Percentiles rank a stretch among this genome's conserved stretches.
Conservation (phyloP, 2,113 vertebrate species). For the Oenanthe oenanthe region DNA sequence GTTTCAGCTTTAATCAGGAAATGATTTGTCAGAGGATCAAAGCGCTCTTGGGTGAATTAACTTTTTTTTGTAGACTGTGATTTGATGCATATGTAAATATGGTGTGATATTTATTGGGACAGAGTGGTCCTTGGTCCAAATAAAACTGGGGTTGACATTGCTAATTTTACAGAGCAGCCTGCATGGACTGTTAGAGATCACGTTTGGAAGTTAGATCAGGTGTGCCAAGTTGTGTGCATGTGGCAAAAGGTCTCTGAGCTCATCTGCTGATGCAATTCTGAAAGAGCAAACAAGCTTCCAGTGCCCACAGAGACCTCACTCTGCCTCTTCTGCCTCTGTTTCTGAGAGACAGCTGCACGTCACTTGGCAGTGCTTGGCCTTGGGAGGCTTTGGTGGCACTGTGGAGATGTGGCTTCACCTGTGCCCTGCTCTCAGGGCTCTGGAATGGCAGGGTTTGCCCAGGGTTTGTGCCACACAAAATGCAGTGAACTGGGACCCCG, state of each 20-base stretch:
- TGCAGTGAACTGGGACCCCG: background rate
- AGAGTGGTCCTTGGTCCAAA: background rate
- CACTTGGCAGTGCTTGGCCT: background rate
- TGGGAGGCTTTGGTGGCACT: background rate
- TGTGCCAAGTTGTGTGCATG: background rate
- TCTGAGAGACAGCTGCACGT: background rate
- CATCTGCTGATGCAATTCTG: background rate
- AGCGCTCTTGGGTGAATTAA: slow-evolving; percentile 64
- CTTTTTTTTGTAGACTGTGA: slow-evolving; percentile 49
- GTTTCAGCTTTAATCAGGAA: slow-evolving; percentile 75
- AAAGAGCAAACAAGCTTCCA: background rate
- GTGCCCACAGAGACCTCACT: background rate
- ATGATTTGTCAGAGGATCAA: slow-evolving; percentile 78
- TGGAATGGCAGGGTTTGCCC: rapidly evolving
- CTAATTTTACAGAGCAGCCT: background rate
- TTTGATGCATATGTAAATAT: slow-evolving; percentile 53
- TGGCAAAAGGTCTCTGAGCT: background rate
- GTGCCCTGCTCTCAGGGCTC: background rate
- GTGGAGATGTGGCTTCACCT: background rate
- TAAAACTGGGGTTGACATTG: background rate
- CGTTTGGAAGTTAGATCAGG: background rate
- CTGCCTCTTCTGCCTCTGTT: background rate
- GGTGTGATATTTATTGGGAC: background rate
- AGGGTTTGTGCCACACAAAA: too few relatives aligned
- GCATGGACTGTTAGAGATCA: background rate